Percentiles rank a stretch among this genome's conserved stretches.
phyloP scores from a whole-genome alignment of 2,113 vertebrate genomes.

The Anser cygnoides region DNA sequence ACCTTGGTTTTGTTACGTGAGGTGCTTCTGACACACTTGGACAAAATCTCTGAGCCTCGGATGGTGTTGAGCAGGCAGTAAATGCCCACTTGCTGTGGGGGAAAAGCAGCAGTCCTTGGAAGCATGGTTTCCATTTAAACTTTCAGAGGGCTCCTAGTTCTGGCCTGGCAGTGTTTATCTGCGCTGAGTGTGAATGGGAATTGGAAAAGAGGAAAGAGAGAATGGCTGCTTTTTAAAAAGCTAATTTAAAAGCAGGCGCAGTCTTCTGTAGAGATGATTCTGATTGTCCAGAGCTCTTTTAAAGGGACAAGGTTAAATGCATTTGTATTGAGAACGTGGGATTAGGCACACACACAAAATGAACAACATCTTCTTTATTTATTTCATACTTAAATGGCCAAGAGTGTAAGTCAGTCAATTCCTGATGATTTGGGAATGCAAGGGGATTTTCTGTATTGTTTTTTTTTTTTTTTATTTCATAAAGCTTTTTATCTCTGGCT shows the following conservation, averaged over 20 bases:
- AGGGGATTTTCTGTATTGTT: constrained; percentile 51
- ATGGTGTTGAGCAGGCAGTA: background rate
- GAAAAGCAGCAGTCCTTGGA: background rate
- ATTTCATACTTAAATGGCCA: constrained; percentile 58
- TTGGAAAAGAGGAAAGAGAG: constrained; percentile 53
- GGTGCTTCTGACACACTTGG: background rate
- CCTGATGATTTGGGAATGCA: constrained; percentile 18
- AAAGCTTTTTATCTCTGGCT: constrained; percentile 55
- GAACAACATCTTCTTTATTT: constrained; percentile 60
- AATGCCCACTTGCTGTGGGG: background rate
- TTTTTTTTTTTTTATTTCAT: constrained; percentile 9
- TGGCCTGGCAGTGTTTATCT: constrained; percentile 51
- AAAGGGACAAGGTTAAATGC: constrained; percentile 69
- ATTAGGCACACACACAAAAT: constrained; percentile 57
- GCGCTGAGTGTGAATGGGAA: constrained; percentile 53
- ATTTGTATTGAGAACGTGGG: constrained; percentile 66
- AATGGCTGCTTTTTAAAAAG: constrained; percentile 65
- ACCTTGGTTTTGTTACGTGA: background rate
- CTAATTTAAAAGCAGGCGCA: constrained; percentile 71
- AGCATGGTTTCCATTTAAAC: constrained; percentile 43
- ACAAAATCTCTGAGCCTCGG: background rate
- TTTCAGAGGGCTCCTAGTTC: background rate
- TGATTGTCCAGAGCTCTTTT: constrained; percentile 67
- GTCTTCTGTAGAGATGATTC: constrained; percentile 72
- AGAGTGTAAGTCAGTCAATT: constrained; percentile 54